These are phyloP conservation scores for Ethmia dodecea DNA, from an alignment of 2,888 invertebrate genomes.

Conservation along the genomic window DNA sequence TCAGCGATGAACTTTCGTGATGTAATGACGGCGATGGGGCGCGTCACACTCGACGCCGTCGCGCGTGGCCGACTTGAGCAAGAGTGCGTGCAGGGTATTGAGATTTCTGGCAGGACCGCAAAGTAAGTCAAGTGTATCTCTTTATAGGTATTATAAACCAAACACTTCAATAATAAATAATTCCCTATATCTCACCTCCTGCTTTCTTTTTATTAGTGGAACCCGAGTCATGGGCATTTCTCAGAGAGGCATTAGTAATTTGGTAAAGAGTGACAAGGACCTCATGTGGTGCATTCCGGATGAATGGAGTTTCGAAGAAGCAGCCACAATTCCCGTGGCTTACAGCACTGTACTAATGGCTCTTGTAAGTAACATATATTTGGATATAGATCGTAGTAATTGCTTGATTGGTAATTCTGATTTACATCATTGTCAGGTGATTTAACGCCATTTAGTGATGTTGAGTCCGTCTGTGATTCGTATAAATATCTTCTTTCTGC, in stretches of 20 bases:
- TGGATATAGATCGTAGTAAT: too few species aligned
- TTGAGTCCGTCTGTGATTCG: too few species aligned
- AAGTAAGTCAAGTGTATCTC: conserved; percentile 44
- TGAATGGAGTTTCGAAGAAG: conserved; percentile 84
- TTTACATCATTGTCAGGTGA: too few species aligned
- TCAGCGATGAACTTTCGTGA: conserved; percentile 95
- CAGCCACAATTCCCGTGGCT: conserved; percentile 88
- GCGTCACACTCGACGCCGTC: conserved; percentile 89
- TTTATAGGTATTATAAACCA: too few species aligned
- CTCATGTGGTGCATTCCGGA: conserved; percentile 84
- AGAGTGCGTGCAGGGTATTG: conserved; percentile 83
- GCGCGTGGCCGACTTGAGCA: conserved; percentile 81
- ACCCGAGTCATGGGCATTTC: conserved; percentile 82
- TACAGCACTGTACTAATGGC: conserved; percentile 82
- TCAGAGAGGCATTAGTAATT: conserved; percentile 78
- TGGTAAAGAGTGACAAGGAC: conserved; percentile 73
- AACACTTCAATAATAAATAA: too few species aligned
- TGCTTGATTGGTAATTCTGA: too few species aligned
- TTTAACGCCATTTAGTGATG: too few species aligned
- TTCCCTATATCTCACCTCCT: neutral
- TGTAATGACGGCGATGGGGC: conserved; percentile 95
- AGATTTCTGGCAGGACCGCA: conserved; percentile 78
- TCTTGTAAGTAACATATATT: too few species aligned
- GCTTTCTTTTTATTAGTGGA: conserved; percentile 54
- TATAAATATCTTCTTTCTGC: too few species aligned